These are phyloP conservation scores for Synanceia verrucosa DNA, from an alignment of 2,797 vertebrate species.

Conservation along the genomic window DNA sequence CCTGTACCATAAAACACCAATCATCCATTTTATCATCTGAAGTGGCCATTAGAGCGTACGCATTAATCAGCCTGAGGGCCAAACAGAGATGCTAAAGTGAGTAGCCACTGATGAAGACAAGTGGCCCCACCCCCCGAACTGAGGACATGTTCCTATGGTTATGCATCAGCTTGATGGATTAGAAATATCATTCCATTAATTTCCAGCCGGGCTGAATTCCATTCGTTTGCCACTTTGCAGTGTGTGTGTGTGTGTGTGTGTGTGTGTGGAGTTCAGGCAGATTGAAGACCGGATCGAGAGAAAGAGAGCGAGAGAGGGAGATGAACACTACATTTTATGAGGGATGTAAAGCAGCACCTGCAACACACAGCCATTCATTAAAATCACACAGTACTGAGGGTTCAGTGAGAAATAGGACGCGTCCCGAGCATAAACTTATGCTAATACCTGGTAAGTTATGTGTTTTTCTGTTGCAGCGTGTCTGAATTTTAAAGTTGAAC, in stretches of 20 bases:
- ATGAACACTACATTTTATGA: conserved; percentile 63
- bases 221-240: conserved; percentile 75
- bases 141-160: conserved; percentile 65
- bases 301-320: conserved; percentile 24
- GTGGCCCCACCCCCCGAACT: conserved; percentile 49
- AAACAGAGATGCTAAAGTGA: conserved; percentile 69
- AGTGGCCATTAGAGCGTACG: conserved; percentile 71
- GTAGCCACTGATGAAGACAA: conserved; percentile 78
- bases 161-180: conserved; percentile 84
- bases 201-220: conserved; percentile 69
- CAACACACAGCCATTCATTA: conserved; percentile 43
- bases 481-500: conserved; percentile 12
- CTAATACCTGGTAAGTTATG: conserved; percentile 15
- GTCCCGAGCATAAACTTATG: conserved; percentile 42
- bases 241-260: conserved; percentile 42
- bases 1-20: conserved; percentile 64
- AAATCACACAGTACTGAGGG: conserved; percentile 14
- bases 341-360: conserved; percentile 58
- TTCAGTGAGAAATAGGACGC: conserved; percentile 26
- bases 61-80: conserved; percentile 75
- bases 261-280: conserved; percentile 48
- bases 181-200: conserved; percentile 76
- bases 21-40: conserved; percentile 77
- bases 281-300: conserved; percentile 53
- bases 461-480: conserved; percentile 2